phyloP scores from a whole-genome alignment of 1,140 invertebrate species.

The Meteorus sp. region DNA sequence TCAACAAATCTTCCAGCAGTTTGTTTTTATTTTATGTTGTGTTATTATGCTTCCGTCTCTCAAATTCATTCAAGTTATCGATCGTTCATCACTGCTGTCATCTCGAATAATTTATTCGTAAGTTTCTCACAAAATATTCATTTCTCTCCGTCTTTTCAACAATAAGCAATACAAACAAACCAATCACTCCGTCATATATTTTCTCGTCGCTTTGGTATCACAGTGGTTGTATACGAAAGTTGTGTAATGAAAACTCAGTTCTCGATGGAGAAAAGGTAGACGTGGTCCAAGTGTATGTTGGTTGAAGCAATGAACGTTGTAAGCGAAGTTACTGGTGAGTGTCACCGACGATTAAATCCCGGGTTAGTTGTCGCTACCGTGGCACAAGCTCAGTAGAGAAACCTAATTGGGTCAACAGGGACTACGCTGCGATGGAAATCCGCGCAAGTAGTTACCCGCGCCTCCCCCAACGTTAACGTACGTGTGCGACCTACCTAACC shows the following conservation, averaged over 20 bases:
- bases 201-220: too few relatives aligned
- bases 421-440: conserved; percentile 29
- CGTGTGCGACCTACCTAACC: background rate
- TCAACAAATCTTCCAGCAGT: too few relatives aligned
- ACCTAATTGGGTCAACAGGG: conserved; percentile 48
- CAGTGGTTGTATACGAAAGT: too few relatives aligned
- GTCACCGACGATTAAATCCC: conserved; percentile 33
- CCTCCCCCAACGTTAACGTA: background rate
- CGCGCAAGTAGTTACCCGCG: conserved; percentile 22
- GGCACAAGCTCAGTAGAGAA: conserved; percentile 28
- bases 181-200: too few relatives aligned
- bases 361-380: conserved; percentile 11
- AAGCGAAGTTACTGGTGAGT: conserved; percentile 28
- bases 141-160: too few relatives aligned
- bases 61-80: too few relatives aligned
- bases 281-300: background rate
- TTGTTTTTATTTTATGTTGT: too few relatives aligned
- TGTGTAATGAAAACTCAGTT: background rate
- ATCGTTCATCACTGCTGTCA: too few relatives aligned
- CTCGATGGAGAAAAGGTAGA: background rate
- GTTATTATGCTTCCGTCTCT: too few relatives aligned
- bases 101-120: too few relatives aligned
- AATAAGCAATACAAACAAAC: too few relatives aligned
- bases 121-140: too few relatives aligned
- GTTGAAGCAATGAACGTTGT: conserved; percentile 28